Conservation (phyloP, 2,888 invertebrate species). For the Onchidella celtica region DNA sequence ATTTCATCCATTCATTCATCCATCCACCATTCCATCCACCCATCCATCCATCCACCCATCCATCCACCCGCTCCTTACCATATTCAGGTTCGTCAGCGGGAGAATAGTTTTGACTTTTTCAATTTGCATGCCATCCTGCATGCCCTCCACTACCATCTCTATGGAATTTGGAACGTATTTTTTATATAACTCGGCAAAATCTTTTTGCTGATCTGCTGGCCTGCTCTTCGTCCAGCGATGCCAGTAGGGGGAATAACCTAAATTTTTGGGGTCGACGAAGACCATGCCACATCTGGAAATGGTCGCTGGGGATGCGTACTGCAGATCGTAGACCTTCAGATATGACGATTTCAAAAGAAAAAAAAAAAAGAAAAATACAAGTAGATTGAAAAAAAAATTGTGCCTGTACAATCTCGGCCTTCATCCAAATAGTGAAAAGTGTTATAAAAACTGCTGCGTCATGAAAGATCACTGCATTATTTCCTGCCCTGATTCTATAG, state of each 20-base stretch:
- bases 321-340: conserved; percentile 88
- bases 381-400: too few relatives aligned
- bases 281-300: conserved; percentile 97
- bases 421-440: too few relatives aligned
- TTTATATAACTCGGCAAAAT: conserved; percentile 84
- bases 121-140: conserved; percentile 84
- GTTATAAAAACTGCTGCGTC: too few relatives aligned
- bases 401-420: too few relatives aligned
- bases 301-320: conserved; percentile 94
- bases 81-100: conserved; percentile 91
- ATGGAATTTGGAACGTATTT: conserved; percentile 88
- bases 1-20: conserved; percentile 2
- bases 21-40: background rate
- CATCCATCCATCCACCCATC: background rate
- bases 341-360: background rate
- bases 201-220: conserved; percentile 62
- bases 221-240: conserved; percentile 85
- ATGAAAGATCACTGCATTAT: too few relatives aligned
- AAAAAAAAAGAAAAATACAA: too few relatives aligned
- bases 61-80: conserved; percentile 83
- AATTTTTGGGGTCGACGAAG: conserved; percentile 93
- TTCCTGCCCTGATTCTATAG: too few relatives aligned
- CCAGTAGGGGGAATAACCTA: conserved; percentile 92
- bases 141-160: conserved; percentile 87
- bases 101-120: conserved; percentile 89